Evolutionary conservation across 2,888 invertebrate genomes (phyloP).

Genomic region (Mesopsocus fuscifrons): DNA sequence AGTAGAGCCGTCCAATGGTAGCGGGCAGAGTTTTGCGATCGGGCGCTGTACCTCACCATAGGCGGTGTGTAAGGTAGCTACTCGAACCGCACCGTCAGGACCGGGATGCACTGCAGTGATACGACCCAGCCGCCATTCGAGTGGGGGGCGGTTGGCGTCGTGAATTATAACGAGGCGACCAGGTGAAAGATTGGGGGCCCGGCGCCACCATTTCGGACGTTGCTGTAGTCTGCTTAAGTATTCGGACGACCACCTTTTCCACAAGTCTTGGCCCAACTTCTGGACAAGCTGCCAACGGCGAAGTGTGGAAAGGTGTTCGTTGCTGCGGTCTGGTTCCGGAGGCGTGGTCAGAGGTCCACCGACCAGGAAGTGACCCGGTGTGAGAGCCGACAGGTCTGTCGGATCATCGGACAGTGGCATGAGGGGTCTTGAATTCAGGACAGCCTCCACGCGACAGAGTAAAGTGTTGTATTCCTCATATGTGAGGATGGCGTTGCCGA

Average conservation of each 20-base stretch:
- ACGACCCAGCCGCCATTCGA: conserved; percentile 12
- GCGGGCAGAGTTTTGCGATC: too few relatives aligned
- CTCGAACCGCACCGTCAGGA: conserved; percentile 12
- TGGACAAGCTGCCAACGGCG: conserved; percentile 16
- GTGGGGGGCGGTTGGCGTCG: conserved; percentile 8
- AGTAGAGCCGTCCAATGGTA: too few relatives aligned
- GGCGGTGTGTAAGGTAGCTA: too few relatives aligned
- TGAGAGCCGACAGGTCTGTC: conserved; percentile 16
- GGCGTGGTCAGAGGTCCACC: conserved; percentile 14
- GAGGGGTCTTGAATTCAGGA: conserved; percentile 21
- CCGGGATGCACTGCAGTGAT: conserved; percentile 13
- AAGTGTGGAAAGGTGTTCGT: conserved; percentile 15
- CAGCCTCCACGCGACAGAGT: conserved; percentile 20
- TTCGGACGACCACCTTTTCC: conserved; percentile 16
- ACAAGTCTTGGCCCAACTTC: conserved; percentile 15
- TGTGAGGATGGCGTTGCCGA: conserved; percentile 17
- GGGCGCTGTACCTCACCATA: too few relatives aligned
- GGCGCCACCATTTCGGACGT: conserved; percentile 14
- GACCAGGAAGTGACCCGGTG: conserved; percentile 18
- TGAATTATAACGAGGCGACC: conserved; percentile 13
- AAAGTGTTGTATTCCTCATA: conserved; percentile 21
- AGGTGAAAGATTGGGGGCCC: conserved; percentile 7
- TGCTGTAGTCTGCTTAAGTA: conserved; percentile 13
- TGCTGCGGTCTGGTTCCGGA: conserved; percentile 16
- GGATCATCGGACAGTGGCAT: conserved; percentile 18